These are phyloP conservation scores for Bothrops jararaca DNA, from an alignment of 2,113 vertebrate species.

Conservation along the genomic window DNA sequence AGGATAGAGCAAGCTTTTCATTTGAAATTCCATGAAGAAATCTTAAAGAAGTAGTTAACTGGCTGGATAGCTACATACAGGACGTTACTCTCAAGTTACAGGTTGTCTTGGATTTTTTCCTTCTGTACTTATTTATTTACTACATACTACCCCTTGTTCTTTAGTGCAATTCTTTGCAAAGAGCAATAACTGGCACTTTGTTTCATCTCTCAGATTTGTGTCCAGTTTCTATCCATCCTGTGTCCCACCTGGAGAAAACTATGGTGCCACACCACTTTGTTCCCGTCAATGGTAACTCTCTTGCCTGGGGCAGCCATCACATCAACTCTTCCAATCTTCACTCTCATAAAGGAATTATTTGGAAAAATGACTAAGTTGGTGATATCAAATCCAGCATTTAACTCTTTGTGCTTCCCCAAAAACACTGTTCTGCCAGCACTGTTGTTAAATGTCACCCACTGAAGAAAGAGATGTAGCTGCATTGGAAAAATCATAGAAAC, in stretches of 20 bases:
- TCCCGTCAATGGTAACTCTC: not conserved
- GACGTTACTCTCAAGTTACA: not conserved
- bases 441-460: not conserved
- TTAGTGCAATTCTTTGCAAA: too few relatives aligned
- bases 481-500: not conserved
- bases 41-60: too few relatives aligned
- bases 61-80: too few relatives aligned
- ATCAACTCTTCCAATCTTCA: not conserved
- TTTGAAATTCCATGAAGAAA: too few relatives aligned
- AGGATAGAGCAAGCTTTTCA: too few relatives aligned
- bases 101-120: not conserved
- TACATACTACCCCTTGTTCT: not conserved
- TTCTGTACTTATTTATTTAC: not conserved
- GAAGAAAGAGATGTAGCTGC: not conserved
- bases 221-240: too few relatives aligned
- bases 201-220: too few relatives aligned
- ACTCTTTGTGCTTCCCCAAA: not conserved
- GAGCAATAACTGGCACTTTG: too few relatives aligned
- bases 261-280: not conserved
- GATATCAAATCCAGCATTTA: not conserved
- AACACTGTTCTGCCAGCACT: not conserved
- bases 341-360: not conserved
- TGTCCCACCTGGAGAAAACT: not conserved
- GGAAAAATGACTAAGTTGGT: too few relatives aligned
- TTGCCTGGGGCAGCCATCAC: not conserved